phyloP scores from a whole-genome alignment of 2,888 invertebrate genomes.

The Chaetogeoica ovagalla region DNA sequence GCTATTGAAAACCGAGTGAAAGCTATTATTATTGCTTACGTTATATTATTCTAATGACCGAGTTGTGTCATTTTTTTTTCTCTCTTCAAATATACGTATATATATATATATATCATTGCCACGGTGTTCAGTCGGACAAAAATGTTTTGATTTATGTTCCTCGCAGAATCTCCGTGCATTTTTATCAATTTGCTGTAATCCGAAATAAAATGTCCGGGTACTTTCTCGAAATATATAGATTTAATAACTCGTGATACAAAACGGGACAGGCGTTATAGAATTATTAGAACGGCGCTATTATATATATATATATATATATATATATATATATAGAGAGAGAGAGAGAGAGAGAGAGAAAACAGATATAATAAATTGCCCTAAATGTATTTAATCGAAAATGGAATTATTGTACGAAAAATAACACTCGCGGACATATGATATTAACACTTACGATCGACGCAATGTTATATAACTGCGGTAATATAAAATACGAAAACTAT shows the following conservation, averaged over 20 bases:
- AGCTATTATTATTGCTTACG: slow-evolving; percentile 34
- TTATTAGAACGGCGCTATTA: background rate
- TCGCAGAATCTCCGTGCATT: slow-evolving; percentile 13
- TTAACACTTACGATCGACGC: too few species aligned
- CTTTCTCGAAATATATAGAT: slow-evolving; percentile 21
- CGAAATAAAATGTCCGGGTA: slow-evolving; percentile 17
- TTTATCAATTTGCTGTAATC: slow-evolving; percentile 27
- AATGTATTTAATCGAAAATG: too few species aligned
- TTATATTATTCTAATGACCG: slow-evolving; percentile 43
- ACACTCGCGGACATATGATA: too few species aligned
- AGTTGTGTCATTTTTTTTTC: slow-evolving; percentile 46
- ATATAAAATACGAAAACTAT: too few species aligned
- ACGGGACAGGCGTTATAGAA: too few species aligned
- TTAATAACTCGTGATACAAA: background rate
- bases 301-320: too few species aligned
- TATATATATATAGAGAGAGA: too few species aligned
- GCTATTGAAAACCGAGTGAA: slow-evolving; percentile 49
- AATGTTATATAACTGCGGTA: too few species aligned
- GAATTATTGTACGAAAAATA: too few species aligned
- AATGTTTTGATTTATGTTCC: slow-evolving; percentile 46
- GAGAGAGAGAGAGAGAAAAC: too few species aligned
- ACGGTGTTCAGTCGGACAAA: slow-evolving; percentile 4
- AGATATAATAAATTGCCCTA: too few species aligned
- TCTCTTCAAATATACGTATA: slow-evolving; percentile 16
- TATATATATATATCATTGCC: too few species aligned